A percentile compares a stretch with the other conserved stretches of the same genome.
Evolutionary conservation across 2,797 vertebrate species (phyloP).

Genomic region (Zenarchopterus dispar): DNA sequence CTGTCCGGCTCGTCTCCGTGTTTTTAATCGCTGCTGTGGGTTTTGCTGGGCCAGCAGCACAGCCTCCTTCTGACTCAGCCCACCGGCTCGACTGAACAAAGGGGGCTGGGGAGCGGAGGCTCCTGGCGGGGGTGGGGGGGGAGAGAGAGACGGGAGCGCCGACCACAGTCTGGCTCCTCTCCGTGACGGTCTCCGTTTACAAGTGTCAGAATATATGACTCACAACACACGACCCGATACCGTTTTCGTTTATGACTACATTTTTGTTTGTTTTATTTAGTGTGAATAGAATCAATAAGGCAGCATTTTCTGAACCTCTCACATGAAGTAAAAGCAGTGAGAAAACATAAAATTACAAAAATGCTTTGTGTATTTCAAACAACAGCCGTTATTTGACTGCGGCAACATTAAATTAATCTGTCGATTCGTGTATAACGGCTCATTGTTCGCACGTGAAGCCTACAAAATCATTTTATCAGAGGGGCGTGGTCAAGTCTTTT

Average conservation of each 20-base stretch:
- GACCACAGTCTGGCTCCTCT: constrained; percentile 22
- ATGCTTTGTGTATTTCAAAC: too few species aligned
- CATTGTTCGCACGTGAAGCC: not conserved
- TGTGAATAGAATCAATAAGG: not conserved
- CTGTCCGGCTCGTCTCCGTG: constrained; percentile 8
- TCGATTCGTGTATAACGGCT: too few species aligned
- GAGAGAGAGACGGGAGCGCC: constrained; percentile 24
- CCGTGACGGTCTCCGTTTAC: constrained; percentile 7
- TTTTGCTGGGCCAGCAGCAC: constrained; percentile 26
- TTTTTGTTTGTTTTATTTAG: not conserved
- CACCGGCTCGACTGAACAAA: constrained; percentile 78
- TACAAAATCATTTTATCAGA: not conserved
- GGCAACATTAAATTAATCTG: too few species aligned
- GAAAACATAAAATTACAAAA: too few species aligned
- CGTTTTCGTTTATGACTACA: rapidly evolving
- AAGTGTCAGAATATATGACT: not conserved
- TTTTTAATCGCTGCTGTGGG: not conserved
- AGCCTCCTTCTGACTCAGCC: constrained; percentile 69
- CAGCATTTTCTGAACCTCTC: too few species aligned
- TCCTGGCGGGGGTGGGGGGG: constrained; percentile 75
- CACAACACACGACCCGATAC: not conserved
- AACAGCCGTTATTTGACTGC: too few species aligned
- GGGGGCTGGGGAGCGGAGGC: constrained; percentile 67
- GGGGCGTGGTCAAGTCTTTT: not conserved
- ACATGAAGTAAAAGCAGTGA: too few species aligned